A percentile compares a stretch with the other conserved stretches of the same genome.
Conservation (phyloP, 2,797 vertebrate genomes). For the Sebastes itinus region DNA sequence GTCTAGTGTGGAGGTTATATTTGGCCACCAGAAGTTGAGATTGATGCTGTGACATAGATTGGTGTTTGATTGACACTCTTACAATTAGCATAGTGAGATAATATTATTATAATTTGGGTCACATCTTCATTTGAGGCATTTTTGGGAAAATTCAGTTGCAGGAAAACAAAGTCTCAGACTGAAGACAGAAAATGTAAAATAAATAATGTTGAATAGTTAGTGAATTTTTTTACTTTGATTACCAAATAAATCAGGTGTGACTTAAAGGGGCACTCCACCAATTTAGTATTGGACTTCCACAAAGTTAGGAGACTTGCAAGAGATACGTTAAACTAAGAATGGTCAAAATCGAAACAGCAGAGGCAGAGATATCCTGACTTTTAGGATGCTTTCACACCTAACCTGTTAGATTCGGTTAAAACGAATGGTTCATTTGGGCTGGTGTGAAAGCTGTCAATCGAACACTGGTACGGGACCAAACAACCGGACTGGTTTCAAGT, state of each 20-base stretch:
- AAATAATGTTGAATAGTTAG: background rate
- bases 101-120: background rate
- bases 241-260: background rate
- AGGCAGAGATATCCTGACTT: too few species aligned
- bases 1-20: background rate
- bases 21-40: background rate
- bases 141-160: background rate
- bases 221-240: background rate
- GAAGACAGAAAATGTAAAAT: background rate
- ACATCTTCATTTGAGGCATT: background rate
- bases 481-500: too few species aligned
- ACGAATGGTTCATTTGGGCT: rapidly evolving
- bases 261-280: background rate
- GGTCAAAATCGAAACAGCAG: too few species aligned
- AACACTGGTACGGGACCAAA: too few species aligned
- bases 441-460: too few species aligned
- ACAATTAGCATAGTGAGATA: background rate
- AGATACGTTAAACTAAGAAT: rapidly evolving
- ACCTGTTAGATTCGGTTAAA: too few species aligned
- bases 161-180: background rate
- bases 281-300: too few species aligned
- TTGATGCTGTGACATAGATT: background rate
- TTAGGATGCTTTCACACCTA: too few species aligned
- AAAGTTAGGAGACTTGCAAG: background rate
- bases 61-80: background rate